Percentiles rank a stretch among this genome's conserved stretches.
Conservation (phyloP, 2,888 invertebrate species). For the Ophioninae sp. region DNA sequence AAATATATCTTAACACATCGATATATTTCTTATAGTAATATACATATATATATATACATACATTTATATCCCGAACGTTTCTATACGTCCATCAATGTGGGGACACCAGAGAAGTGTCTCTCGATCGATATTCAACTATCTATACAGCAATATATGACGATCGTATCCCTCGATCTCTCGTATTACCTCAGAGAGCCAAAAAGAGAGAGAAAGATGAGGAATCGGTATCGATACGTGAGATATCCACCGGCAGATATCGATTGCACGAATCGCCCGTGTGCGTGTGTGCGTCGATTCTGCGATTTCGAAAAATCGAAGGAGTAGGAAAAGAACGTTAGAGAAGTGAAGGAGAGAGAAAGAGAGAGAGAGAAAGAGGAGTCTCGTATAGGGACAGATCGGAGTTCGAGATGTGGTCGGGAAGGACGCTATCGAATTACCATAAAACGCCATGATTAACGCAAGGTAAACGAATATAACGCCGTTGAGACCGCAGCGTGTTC, state of each 20-base stretch:
- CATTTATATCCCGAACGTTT: background rate
- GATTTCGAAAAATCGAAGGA: constrained; percentile 47
- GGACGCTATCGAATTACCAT: constrained; percentile 78
- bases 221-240: constrained; percentile 62
- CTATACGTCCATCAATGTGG: background rate
- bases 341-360: constrained; percentile 4
- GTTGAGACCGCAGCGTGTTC: constrained; percentile 77
- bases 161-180: constrained; percentile 58
- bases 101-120: constrained; percentile 51
- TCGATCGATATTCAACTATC: constrained; percentile 55
- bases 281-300: constrained; percentile 44
- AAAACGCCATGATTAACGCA: constrained; percentile 81
- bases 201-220: constrained; percentile 49
- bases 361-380: constrained; percentile 17
- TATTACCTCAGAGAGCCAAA: constrained; percentile 38
- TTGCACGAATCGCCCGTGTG: constrained; percentile 72
- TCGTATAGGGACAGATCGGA: constrained; percentile 42
- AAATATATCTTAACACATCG: no score
- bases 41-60: background rate
- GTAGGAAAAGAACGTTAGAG: background rate
- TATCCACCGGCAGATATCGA: constrained; percentile 77
- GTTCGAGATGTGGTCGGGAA: constrained; percentile 57
- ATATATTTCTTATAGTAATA: background rate
- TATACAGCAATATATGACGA: constrained; percentile 49
- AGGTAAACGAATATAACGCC: constrained; percentile 80